Evolutionary conservation across 2,888 invertebrate species (phyloP).

Genomic region (Gordius sp.): DNA sequence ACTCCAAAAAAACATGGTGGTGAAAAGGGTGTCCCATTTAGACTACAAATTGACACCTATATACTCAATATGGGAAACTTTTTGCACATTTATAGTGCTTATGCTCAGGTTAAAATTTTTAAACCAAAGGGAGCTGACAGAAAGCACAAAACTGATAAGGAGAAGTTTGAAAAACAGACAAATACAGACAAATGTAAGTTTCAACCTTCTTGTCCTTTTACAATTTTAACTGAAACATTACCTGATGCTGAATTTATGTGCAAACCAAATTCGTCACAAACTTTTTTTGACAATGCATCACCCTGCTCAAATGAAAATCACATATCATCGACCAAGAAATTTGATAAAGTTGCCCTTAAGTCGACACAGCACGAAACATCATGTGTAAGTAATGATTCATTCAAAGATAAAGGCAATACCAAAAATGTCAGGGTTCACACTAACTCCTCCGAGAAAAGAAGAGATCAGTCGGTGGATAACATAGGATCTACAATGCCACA

Average conservation of each 20-base stretch:
- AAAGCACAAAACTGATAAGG: slow-evolving; percentile 81
- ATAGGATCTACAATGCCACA: too few species aligned
- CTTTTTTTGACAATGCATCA: too few species aligned
- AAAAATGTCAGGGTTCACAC: too few species aligned
- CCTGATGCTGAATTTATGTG: not conserved
- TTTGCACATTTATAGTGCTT: slow-evolving; percentile 60
- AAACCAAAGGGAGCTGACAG: slow-evolving; percentile 81
- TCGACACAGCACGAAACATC: too few species aligned
- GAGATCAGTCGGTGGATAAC: too few species aligned
- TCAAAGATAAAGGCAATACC: too few species aligned
- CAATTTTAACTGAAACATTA: slow-evolving; percentile 49
- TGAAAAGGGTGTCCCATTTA: slow-evolving; percentile 84
- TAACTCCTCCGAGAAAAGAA: too few species aligned
- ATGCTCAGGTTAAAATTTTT: slow-evolving; percentile 77
- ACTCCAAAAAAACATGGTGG: slow-evolving; percentile 91
- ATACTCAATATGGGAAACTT: slow-evolving; percentile 34
- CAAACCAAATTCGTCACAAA: not conserved
- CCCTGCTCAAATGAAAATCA: too few species aligned
- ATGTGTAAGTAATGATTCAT: too few species aligned
- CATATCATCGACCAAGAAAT: too few species aligned
- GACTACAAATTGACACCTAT: slow-evolving; percentile 50
- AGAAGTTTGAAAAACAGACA: slow-evolving; percentile 53
- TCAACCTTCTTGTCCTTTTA: slow-evolving; percentile 79
- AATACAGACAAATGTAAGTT: slow-evolving; percentile 42
- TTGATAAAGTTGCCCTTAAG: too few species aligned